Percentiles rank a stretch among this genome's conserved stretches.
Evolutionary conservation across 2,888 invertebrate species (phyloP).

Genomic region (Petrolisthes cinctipes): DNA sequence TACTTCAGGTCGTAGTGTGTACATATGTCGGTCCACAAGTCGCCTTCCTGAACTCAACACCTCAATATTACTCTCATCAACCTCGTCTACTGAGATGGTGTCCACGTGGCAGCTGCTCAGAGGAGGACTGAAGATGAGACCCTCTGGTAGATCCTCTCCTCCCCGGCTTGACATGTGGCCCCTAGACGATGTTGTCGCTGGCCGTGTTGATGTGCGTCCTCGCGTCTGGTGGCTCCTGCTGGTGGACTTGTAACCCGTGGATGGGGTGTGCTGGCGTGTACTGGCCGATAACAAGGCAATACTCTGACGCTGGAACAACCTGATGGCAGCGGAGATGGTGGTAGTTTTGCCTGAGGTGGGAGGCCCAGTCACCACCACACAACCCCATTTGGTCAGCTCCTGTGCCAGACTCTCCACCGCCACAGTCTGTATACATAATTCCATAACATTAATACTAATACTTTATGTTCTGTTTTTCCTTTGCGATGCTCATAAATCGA

Average conservation of each 20-base stretch:
- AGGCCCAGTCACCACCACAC: constrained; percentile 47
- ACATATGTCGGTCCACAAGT: constrained; percentile 33
- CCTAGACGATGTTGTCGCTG: neutral
- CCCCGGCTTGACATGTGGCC: no score
- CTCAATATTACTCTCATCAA: constrained; percentile 34
- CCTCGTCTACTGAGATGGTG: constrained; percentile 16
- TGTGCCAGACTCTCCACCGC: constrained; percentile 13
- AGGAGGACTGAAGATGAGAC: neutral
- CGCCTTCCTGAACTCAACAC: constrained; percentile 33
- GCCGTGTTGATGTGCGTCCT: neutral
- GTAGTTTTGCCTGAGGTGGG: constrained; percentile 50
- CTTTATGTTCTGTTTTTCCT: no score
- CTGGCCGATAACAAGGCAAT: neutral
- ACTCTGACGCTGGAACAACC: constrained; percentile 20
- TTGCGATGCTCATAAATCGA: no score
- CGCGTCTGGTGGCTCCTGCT: neutral
- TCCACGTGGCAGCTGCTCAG: neutral
- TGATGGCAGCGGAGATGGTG: constrained; percentile 27
- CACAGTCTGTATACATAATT: constrained; percentile 12
- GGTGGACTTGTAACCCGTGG: constrained; percentile 28
- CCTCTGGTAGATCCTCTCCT: neutral
- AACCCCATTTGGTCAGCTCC: constrained; percentile 38
- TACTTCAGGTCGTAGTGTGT: constrained; percentile 41
- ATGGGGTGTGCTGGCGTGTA: neutral
- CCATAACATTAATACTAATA: no score